A percentile compares a stretch with the other conserved stretches of the same genome.
These are phyloP conservation scores for Lycaena phlaeas DNA, from an alignment of 2,888 invertebrate genomes.

Conservation along the genomic window DNA sequence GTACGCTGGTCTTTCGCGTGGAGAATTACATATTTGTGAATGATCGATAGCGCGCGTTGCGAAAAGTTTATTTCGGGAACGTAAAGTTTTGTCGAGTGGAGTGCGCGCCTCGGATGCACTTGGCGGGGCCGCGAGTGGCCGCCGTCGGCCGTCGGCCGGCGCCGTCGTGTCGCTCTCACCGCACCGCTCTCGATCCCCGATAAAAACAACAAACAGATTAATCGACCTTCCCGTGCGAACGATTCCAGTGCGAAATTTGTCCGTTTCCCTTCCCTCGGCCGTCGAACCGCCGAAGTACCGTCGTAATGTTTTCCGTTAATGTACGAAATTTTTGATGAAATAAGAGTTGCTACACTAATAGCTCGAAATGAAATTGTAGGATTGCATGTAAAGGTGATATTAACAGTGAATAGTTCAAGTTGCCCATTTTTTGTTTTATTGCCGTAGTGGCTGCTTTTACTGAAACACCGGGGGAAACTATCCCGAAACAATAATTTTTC, in stretches of 20 bases:
- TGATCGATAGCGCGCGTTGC: conserved; percentile 43
- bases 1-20: conserved; percentile 36
- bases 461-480: conserved; percentile 6
- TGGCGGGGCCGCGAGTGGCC: conserved; percentile 59
- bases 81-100: conserved; percentile 60
- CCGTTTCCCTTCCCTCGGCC: conserved; percentile 33
- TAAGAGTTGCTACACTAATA: conserved; percentile 55
- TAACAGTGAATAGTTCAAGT: conserved; percentile 57
- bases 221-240: conserved; percentile 52
- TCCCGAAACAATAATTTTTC: conserved; percentile 31
- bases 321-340: conserved; percentile 57
- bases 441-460: conserved; percentile 37
- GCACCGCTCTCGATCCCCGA: conserved; percentile 50
- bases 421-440: conserved; percentile 45
- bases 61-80: conserved; percentile 61
- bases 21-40: conserved; percentile 21
- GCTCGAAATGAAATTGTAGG: conserved; percentile 64
- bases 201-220: conserved; percentile 70
- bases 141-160: conserved; percentile 56
- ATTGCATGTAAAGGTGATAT: conserved; percentile 67
- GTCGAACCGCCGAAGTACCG: conserved; percentile 34
- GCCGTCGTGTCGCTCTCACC: conserved; percentile 59
- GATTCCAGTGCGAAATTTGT: conserved; percentile 37
- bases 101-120: conserved; percentile 62
- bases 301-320: conserved; percentile 53